Evolutionary conservation across 2,888 invertebrate species (phyloP).

Genomic region (Drosophila heteroneura): DNA sequence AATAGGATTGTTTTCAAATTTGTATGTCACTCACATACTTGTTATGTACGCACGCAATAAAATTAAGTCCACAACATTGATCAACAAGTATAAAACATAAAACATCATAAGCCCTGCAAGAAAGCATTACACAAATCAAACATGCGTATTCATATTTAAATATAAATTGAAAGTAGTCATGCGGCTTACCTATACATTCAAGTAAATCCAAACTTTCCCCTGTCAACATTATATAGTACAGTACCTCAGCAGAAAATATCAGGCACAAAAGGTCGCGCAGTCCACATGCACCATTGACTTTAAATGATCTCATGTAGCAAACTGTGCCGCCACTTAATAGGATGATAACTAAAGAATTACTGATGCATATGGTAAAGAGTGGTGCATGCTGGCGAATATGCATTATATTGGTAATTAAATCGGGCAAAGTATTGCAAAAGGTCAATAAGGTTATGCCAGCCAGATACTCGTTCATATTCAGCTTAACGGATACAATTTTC

Average conservation of each 20-base stretch:
- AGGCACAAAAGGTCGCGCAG: conserved; percentile 48
- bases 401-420: conserved; percentile 56
- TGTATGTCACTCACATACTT: conserved; percentile 20
- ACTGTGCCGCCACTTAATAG: conserved; percentile 49
- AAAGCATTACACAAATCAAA: neutral
- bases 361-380: conserved; percentile 46
- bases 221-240: conserved; percentile 22
- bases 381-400: conserved; percentile 49
- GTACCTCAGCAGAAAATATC: conserved; percentile 16
- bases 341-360: conserved; percentile 45
- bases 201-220: neutral
- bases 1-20: neutral
- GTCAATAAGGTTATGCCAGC: conserved; percentile 50
- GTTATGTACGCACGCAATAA: conserved; percentile 30
- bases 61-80: conserved; percentile 37
- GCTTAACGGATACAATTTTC: conserved; percentile 40
- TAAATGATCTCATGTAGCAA: conserved; percentile 46
- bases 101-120: conserved; percentile 23
- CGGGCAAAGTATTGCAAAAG: conserved; percentile 47
- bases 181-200: conserved; percentile 23
- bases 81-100: conserved; percentile 32
- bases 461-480: conserved; percentile 58
- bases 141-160: neutral
- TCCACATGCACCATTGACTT: conserved; percentile 34
- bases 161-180: neutral